These are phyloP conservation scores for Elgaria multicarinata DNA, from an alignment of 2,113 vertebrate species.

Conservation along the genomic window DNA sequence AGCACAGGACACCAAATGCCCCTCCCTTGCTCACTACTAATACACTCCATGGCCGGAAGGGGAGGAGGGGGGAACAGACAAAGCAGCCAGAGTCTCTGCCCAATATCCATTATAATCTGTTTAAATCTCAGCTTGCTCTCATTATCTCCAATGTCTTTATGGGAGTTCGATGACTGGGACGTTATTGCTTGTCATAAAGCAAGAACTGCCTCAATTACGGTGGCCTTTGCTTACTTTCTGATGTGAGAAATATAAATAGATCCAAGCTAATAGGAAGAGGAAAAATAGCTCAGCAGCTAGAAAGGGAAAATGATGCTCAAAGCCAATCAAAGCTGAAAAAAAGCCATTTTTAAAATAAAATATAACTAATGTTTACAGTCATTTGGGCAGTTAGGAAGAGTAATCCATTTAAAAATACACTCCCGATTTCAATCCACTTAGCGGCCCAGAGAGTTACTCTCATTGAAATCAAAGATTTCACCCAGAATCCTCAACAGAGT, in stretches of 20 bases:
- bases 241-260: conserved; percentile 67
- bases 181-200: conserved; percentile 59
- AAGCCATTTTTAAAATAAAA: conserved; percentile 69
- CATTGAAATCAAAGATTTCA: conserved; percentile 65
- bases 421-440: conserved; percentile 68
- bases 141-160: conserved; percentile 46
- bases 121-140: conserved; percentile 36
- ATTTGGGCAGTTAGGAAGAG: conserved; percentile 52
- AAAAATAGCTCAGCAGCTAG: conserved; percentile 58
- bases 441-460: conserved; percentile 49
- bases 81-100: background rate
- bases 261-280: conserved; percentile 39
- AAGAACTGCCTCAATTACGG: conserved; percentile 48
- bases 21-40: conserved; percentile 25
- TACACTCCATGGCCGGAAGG: background rate
- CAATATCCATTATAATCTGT: conserved; percentile 22
- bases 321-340: conserved; percentile 66
- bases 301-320: conserved; percentile 71
- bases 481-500: background rate
- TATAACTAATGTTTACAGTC: conserved; percentile 75
- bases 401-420: conserved; percentile 72
- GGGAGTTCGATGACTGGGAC: conserved; percentile 30
- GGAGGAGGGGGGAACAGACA: background rate
- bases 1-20: background rate
- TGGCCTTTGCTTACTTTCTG: conserved; percentile 55